These are phyloP conservation scores for Centruroides sculpturatus DNA, from an alignment of 1,140 invertebrate genomes.

Conservation along the genomic window DNA sequence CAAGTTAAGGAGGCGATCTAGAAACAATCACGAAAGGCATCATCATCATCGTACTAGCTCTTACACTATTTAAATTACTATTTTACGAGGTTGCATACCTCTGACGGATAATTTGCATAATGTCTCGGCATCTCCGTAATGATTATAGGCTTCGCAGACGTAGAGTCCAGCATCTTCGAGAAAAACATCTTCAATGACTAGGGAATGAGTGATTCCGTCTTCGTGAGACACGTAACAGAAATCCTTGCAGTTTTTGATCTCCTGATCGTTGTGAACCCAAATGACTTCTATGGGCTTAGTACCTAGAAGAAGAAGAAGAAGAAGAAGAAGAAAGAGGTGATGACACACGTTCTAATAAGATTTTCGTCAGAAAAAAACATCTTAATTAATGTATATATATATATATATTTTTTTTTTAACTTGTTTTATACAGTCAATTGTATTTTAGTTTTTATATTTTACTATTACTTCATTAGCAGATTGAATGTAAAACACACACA, in stretches of 20 bases:
- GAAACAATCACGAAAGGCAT: no score
- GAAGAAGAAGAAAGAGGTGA: not conserved
- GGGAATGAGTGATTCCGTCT: constrained; percentile 72
- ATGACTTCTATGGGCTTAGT: constrained; percentile 1
- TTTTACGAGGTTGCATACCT: no score
- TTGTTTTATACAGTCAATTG: no score
- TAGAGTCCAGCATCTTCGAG: constrained; percentile 85
- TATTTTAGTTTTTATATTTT: no score
- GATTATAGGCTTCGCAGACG: constrained; percentile 91
- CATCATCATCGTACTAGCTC: no score
- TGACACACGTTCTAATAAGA: not conserved
- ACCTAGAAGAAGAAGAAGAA: not conserved
- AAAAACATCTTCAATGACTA: constrained; percentile 85
- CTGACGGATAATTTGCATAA: constrained; percentile 65
- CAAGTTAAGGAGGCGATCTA: no score
- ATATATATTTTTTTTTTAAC: not conserved
- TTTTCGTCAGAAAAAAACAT: no score
- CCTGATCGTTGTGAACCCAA: constrained; percentile 91
- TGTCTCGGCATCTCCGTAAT: constrained; percentile 81
- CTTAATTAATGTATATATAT: no score
- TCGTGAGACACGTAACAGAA: constrained; percentile 66
- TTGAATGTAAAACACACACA: no score
- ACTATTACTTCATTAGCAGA: no score
- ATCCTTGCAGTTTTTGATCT: constrained; percentile 89
- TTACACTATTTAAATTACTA: no score